Conservation (phyloP, 2,797 vertebrate genomes). For the Selene dorsalis region DNA sequence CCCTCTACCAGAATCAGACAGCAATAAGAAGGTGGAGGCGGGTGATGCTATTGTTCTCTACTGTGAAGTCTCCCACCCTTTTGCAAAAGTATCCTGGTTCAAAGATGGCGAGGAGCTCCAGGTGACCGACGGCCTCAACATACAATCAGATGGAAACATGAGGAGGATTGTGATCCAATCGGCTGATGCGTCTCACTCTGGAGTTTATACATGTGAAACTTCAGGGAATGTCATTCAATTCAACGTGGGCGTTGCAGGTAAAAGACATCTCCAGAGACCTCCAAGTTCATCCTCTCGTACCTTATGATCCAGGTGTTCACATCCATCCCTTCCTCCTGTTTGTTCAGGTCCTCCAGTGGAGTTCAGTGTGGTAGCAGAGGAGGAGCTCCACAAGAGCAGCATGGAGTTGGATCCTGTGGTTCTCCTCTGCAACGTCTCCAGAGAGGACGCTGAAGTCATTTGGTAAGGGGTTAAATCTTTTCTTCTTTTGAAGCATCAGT, state of each 20-base stretch:
- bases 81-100: constrained; percentile 78
- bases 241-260: constrained; percentile 81
- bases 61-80: constrained; percentile 83
- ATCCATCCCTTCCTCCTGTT: background rate
- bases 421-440: constrained; percentile 87
- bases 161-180: constrained; percentile 83
- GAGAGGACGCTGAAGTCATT: constrained; percentile 75
- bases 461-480: constrained; percentile 77
- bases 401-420: constrained; percentile 88
- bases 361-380: constrained; percentile 75
- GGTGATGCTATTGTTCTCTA: constrained; percentile 82
- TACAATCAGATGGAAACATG: constrained; percentile 84
- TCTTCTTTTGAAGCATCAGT: background rate
- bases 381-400: constrained; percentile 81
- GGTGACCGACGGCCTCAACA: constrained; percentile 68
- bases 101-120: constrained; percentile 81
- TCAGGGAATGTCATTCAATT: constrained; percentile 76
- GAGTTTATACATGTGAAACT: constrained; percentile 81
- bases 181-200: constrained; percentile 78
- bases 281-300: background rate
- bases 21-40: constrained; percentile 71
- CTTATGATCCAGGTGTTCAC: constrained; percentile 8
- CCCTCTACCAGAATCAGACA: constrained; percentile 77
- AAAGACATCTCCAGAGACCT: background rate
- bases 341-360: constrained; percentile 77